A percentile compares a stretch with the other conserved stretches of the same genome.
These are phyloP conservation scores for Eretmocerus hayati DNA, from an alignment of 2,888 invertebrate genomes.

Conservation along the genomic window DNA sequence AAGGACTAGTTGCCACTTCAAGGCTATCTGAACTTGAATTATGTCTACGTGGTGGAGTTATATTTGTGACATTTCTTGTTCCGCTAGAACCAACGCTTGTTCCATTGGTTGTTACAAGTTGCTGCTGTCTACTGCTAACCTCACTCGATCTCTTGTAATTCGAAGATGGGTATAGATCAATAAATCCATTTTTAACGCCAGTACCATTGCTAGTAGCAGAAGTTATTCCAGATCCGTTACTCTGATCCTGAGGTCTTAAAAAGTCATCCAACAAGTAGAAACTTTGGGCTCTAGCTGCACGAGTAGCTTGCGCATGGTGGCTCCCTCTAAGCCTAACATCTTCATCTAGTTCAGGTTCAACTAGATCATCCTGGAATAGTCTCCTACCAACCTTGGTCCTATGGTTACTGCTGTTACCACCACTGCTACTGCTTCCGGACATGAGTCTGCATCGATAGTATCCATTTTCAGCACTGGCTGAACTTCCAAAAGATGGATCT, in stretches of 20 bases:
- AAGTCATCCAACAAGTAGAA: constrained; percentile 50
- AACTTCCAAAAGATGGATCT: too few species aligned
- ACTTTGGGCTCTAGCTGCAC: constrained; percentile 45
- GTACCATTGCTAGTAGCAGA: constrained; percentile 4
- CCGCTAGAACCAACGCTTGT: constrained; percentile 7
- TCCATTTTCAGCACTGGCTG: too few species aligned
- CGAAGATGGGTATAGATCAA: constrained; percentile 34
- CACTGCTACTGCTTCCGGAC: background rate
- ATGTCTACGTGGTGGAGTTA: constrained; percentile 42
- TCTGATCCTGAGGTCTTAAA: constrained; percentile 41
- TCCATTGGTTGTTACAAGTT: constrained; percentile 10
- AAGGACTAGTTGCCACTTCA: constrained; percentile 43
- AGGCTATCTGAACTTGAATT: constrained; percentile 45
- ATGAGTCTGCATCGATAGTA: background rate
- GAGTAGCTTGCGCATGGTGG: constrained; percentile 24
- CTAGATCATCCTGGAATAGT: too few species aligned
- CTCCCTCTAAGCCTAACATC: background rate
- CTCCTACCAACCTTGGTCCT: too few species aligned
- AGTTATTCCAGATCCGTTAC: too few species aligned
- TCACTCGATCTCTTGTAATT: too few species aligned
- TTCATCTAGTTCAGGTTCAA: background rate
- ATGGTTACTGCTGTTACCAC: background rate
- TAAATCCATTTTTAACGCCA: constrained; percentile 11
- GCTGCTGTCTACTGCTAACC: background rate
- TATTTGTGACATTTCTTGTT: constrained; percentile 32